Conservation (phyloP, 1,140 invertebrate species). For the Cydia splendana region DNA sequence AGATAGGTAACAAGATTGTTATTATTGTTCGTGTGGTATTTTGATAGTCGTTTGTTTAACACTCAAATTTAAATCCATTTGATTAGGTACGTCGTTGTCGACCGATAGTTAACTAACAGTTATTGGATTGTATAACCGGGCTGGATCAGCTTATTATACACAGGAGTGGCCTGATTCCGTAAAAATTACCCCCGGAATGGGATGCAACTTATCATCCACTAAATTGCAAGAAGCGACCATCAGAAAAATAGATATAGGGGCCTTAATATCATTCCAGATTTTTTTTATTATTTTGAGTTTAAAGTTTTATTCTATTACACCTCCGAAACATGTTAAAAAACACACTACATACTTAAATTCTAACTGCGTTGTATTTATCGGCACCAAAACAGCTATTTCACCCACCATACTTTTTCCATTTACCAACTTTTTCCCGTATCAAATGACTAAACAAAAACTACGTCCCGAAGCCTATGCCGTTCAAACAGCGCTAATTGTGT, state of each 20-base stretch:
- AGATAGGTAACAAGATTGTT: no score
- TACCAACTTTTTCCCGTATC: neutral
- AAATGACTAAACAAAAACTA: neutral
- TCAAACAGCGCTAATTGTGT: conserved; percentile 7
- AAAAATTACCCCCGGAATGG: neutral
- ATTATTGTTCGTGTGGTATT: no score
- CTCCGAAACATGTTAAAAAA: no score
- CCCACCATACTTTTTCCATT: neutral
- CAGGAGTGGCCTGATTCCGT: conserved; percentile 24
- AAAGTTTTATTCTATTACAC: no score
- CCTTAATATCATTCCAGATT: no score
- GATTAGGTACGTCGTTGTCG: no score
- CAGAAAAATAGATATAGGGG: neutral
- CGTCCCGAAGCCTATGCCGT: neutral
- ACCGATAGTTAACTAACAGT: neutral
- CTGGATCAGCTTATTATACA: conserved; percentile 22
- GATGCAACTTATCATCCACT: neutral
- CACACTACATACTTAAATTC: no score
- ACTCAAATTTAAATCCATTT: no score
- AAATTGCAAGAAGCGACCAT: neutral
- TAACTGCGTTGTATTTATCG: no score
- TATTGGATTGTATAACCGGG: neutral
- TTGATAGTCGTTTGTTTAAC: no score
- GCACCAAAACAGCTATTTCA: neutral
- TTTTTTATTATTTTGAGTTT: no score